Evolutionary conservation across 2,797 vertebrate species (phyloP), one percentile per base, ranked within the genome.

Genomic region (Trematomus bernacchii): DNA sequence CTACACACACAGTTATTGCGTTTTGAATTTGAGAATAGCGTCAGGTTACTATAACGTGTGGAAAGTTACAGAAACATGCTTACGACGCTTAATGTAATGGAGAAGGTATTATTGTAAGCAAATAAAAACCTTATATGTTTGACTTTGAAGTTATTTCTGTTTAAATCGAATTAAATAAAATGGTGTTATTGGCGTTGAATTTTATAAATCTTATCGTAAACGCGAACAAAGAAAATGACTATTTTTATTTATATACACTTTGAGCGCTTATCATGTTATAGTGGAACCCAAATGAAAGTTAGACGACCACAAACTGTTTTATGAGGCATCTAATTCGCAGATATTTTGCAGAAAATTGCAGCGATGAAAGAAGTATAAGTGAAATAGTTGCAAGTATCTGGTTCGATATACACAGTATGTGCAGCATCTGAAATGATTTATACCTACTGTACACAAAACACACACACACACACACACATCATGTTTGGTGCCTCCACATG

Each of bases 401-500:
- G 33, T 37, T 66, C 8, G 10, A 58, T 14, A 23, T 19, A 43
- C 13, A 42, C 33, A 60, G 33, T 8, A 18, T 12, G 4, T n/a
- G 1, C 23, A 14, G 6, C 37, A 2, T 43, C 37, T 4, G 11
- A 4, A 21, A 4, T n/a, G 6, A 14, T 16, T 7, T 0, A 42
- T 3, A 52, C n/a, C n/a, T n/a, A n/a, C n/a, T n/a, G n/a, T n/a
- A n/a, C n/a, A n/a, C n/a, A n/a, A n/a, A n/a, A n/a, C 7, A 23
- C 1, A 33, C 50, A 2, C 27, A 16, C 50, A 2, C 27, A 16
- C 48, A 11, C 66, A 65, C 54, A 68, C 71, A 62, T 71, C 64
- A 62, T 71, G 82, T 73, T 83, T 54, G 13, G 16, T 3, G 68
- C 52, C 44, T 58, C 76, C 23, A 3, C 52, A 10, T 51, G 30